A percentile compares a stretch with the other conserved stretches of the same genome.
Conservation (phyloP, 2,797 vertebrate species). For the Melanogrammus aeglefinus region DNA sequence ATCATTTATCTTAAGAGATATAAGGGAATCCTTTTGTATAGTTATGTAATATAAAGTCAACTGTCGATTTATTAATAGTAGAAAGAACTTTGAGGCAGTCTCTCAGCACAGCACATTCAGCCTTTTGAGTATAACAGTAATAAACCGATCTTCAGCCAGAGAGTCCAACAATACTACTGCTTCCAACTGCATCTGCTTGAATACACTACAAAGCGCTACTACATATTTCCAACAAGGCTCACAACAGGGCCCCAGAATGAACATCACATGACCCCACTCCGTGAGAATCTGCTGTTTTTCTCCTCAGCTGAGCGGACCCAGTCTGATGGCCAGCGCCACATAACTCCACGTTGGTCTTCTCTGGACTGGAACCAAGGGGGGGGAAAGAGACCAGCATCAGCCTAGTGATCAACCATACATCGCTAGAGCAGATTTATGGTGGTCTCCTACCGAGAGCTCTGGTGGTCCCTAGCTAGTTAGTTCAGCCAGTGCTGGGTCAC, state of each 20-base stretch:
- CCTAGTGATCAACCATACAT: not conserved
- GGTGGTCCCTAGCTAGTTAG: conserved; percentile 44
- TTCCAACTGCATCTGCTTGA: not conserved
- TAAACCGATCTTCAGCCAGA: not conserved
- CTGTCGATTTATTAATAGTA: not conserved
- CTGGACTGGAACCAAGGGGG: conserved; percentile 10
- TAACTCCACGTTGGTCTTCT: conserved; percentile 17
- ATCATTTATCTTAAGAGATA: not conserved
- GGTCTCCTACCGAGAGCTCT: conserved; percentile 42
- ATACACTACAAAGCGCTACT: not conserved
- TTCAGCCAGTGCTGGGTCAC: conserved; percentile 31
- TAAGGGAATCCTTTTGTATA: not conserved
- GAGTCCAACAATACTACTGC: not conserved
- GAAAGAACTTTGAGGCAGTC: not conserved
- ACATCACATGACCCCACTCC: conserved; percentile 73
- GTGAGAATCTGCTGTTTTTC: conserved; percentile 79
- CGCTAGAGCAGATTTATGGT: conserved; percentile 37
- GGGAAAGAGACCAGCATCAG: not conserved
- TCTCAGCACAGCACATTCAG: not conserved
- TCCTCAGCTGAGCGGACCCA: conserved; percentile 67
- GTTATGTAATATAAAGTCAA: not conserved
- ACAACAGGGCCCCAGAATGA: conserved; percentile 56
- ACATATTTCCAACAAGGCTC: conserved; percentile 39
- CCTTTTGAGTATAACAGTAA: not conserved
- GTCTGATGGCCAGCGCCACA: conserved; percentile 41